phyloP scores from a whole-genome alignment of 2,888 invertebrate genomes.

The Calameuta idolon region DNA sequence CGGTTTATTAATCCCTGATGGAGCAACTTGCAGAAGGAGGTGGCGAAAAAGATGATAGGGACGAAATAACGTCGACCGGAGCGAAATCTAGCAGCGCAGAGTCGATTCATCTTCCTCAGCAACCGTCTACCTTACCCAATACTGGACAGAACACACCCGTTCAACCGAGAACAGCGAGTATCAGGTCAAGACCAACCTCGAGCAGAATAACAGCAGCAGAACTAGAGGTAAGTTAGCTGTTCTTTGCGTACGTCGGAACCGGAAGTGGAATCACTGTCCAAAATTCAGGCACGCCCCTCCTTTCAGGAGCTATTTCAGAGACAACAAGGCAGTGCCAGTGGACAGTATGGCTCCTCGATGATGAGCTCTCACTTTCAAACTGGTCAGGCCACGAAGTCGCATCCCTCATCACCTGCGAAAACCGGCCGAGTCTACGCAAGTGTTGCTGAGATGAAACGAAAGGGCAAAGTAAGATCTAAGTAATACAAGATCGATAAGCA shows the following conservation, averaged over 20 bases:
- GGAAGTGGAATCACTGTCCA: slow-evolving; percentile 10
- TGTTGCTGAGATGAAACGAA: slow-evolving; percentile 95
- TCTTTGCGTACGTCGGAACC: not conserved
- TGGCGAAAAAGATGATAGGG: slow-evolving; percentile 81
- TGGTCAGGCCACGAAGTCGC: slow-evolving; percentile 70
- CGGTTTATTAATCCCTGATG: slow-evolving; percentile 4
- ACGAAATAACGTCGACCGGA: slow-evolving; percentile 73
- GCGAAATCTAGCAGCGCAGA: slow-evolving; percentile 87
- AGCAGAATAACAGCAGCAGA: slow-evolving; percentile 91
- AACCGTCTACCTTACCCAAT: slow-evolving; percentile 68
- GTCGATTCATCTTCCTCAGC: slow-evolving; percentile 75
- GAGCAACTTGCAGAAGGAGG: slow-evolving; percentile 64
- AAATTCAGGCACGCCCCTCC: slow-evolving; percentile 50
- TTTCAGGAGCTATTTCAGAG: slow-evolving; percentile 86
- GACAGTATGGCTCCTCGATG: slow-evolving; percentile 70
- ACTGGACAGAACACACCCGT: slow-evolving; percentile 72
- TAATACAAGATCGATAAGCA: not conserved
- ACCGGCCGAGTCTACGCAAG: slow-evolving; percentile 86
- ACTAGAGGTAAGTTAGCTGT: slow-evolving; percentile 72
- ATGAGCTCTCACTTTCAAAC: slow-evolving; percentile 82
- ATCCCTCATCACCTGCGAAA: slow-evolving; percentile 78
- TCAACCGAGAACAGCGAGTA: slow-evolving; percentile 89
- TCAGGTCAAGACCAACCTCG: slow-evolving; percentile 88
- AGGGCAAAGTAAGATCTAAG: slow-evolving; percentile 74
- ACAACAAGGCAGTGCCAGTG: slow-evolving; percentile 77